Percentiles rank a stretch among this genome's conserved stretches.
Evolutionary conservation across 2,113 vertebrate species (phyloP).

Genomic region (Toxotes chatareus): DNA sequence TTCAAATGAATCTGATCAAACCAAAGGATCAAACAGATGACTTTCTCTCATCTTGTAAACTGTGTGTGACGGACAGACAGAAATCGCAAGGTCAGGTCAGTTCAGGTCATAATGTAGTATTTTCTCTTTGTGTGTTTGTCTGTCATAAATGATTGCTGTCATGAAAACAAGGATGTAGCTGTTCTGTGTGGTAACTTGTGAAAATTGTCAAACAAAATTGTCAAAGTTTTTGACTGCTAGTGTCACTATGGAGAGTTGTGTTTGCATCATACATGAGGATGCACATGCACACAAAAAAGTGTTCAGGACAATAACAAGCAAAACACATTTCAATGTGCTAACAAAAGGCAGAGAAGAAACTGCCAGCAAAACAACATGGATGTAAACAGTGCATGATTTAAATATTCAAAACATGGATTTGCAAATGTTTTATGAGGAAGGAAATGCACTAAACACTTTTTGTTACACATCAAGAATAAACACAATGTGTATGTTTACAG

Average conservation of each 20-base stretch:
- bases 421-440: neutral
- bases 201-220: too few relatives aligned
- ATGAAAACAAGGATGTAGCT: neutral
- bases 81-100: neutral
- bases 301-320: too few relatives aligned
- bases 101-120: neutral
- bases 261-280: too few relatives aligned
- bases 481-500: neutral
- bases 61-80: neutral
- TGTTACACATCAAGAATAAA: neutral
- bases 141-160: neutral
- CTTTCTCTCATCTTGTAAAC: slow-evolving; percentile 61
- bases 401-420: too few relatives aligned
- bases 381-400: neutral
- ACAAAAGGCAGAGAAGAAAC: neutral
- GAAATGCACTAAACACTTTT: neutral
- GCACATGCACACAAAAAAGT: too few relatives aligned
- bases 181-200: too few relatives aligned
- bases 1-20: slow-evolving; percentile 62
- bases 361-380: neutral
- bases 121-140: neutral
- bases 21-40: slow-evolving; percentile 56
- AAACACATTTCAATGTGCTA: too few relatives aligned
- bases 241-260: too few relatives aligned
- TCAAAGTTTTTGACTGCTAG: too few relatives aligned